Evolutionary conservation across 2,797 vertebrate species (phyloP), one percentile per base, ranked within the genome.

Genomic region (Melanotaenia maccullochi): DNA sequence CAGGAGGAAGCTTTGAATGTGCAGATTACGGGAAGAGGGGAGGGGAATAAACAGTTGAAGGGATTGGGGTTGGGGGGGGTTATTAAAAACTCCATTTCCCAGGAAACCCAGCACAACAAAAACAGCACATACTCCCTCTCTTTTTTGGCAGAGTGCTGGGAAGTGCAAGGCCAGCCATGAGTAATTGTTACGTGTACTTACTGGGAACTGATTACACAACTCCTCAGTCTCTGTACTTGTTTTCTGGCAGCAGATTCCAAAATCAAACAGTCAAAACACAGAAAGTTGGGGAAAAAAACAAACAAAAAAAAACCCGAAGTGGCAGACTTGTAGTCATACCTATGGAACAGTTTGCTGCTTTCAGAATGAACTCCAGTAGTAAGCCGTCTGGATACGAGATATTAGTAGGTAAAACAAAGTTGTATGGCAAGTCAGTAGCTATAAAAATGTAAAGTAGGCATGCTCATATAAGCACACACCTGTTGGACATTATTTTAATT

Each of bases 61-160:
- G 77, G 54, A 24, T 30, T 33, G 60, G 49, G 38, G 6, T 30
- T 5, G 28, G 12, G 68, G 36, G 13, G 62, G 40, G 36, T 54
- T 76, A 79, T 49, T 6, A 38, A 73, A 63, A n/a, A 86, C 82
- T 90, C 58, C 20, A 88, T 83, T 91, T 90, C 91, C 88, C 91
- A 87, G 86, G 83, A 87, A 92, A 86, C 82, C 61, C 70, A 40
- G 73, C 47, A 84, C 89, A 90, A 89, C 69, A 89, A 87, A 84
- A 83, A 86, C 79, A 82, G 35, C 40, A 65, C 63, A 73, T 16
- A 67, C 60, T 35, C 52, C 30, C 54, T 69, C 40, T 61, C 22
- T 75, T 9, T 64, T 65, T 79, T 82, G 81, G 72, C 71, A 79
- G 66, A 47, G 58, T 73, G 49, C 73, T 78, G 80, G 79, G 79